Evolutionary conservation across 2,888 invertebrate genomes (phyloP).

Genomic region (Mesorhabditis sp.): DNA sequence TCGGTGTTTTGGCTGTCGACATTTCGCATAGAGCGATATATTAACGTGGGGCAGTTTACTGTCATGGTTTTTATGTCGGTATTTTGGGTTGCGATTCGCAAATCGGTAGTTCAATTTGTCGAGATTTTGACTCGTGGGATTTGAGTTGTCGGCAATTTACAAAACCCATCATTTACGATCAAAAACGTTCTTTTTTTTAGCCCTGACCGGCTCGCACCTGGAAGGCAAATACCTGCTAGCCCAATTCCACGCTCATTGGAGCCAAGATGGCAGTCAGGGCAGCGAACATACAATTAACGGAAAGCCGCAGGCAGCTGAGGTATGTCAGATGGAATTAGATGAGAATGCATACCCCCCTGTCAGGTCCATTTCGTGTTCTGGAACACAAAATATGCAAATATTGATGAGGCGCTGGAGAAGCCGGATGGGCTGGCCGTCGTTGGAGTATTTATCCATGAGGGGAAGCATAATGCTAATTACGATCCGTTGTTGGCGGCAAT

Average conservation of each 20-base stretch:
- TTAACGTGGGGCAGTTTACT: no score
- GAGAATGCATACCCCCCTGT: background rate
- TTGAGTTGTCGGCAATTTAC: no score
- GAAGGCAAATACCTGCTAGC: slow-evolving; percentile 35
- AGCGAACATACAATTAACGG: slow-evolving; percentile 51
- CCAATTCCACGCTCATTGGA: slow-evolving; percentile 57
- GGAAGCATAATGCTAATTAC: slow-evolving; percentile 32
- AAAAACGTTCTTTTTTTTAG: slow-evolving; percentile 10
- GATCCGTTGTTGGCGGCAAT: slow-evolving; percentile 36
- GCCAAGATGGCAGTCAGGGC: slow-evolving; percentile 39
- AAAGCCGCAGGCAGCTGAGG: slow-evolving; percentile 39
- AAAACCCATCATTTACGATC: no score
- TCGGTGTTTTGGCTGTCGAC: no score
- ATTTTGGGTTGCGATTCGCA: no score
- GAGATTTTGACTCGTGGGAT: no score
- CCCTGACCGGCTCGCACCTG: slow-evolving; percentile 26
- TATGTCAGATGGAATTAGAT: slow-evolving; percentile 9
- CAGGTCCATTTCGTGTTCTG: slow-evolving; percentile 55
- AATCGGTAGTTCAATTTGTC: no score
- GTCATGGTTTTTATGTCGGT: no score
- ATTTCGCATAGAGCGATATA: no score
- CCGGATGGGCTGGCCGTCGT: slow-evolving; percentile 51
- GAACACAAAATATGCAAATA: slow-evolving; percentile 45
- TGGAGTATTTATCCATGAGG: slow-evolving; percentile 46
- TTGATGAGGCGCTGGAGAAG: slow-evolving; percentile 41